Evolutionary conservation across 2,113 vertebrate genomes (phyloP).

Genomic region (Fregata magnificens): DNA sequence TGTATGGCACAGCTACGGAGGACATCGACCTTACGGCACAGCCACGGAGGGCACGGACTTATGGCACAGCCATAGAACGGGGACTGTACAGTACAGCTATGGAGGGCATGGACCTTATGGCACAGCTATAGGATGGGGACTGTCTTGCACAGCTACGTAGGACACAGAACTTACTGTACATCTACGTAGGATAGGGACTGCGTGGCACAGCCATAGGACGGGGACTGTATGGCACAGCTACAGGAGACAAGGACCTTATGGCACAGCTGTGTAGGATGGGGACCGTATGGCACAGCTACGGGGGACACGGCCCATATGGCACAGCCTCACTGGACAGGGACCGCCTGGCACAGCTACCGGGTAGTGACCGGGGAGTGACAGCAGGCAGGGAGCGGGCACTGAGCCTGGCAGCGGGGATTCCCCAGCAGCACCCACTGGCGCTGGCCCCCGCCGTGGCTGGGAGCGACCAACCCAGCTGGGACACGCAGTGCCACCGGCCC

Average conservation of each 20-base stretch:
- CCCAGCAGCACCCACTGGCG: not conserved
- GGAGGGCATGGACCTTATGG: not conserved
- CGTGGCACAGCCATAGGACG: not conserved
- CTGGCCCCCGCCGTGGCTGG: accelerated
- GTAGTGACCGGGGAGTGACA: not conserved
- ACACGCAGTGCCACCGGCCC: accelerated
- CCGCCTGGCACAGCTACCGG: not conserved
- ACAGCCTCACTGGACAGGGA: not conserved
- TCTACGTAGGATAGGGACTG: no score
- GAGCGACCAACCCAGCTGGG: not conserved
- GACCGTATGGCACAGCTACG: not conserved
- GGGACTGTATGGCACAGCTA: not conserved
- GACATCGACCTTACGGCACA: no score
- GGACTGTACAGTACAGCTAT: not conserved
- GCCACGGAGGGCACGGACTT: no score
- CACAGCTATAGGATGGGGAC: not conserved
- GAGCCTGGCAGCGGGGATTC: not conserved
- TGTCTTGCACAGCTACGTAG: not conserved
- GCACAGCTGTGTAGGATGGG: not conserved
- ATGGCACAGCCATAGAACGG: not conserved
- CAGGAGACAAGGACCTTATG: not conserved
- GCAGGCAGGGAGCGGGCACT: accelerated
- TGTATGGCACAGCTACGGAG: not conserved
- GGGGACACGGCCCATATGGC: not conserved
- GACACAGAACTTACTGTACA: not conserved